Percentiles rank a stretch among this genome's conserved stretches.
phyloP scores from a whole-genome alignment of 2,113 vertebrate species.

The Oxyura jamaicensis region DNA sequence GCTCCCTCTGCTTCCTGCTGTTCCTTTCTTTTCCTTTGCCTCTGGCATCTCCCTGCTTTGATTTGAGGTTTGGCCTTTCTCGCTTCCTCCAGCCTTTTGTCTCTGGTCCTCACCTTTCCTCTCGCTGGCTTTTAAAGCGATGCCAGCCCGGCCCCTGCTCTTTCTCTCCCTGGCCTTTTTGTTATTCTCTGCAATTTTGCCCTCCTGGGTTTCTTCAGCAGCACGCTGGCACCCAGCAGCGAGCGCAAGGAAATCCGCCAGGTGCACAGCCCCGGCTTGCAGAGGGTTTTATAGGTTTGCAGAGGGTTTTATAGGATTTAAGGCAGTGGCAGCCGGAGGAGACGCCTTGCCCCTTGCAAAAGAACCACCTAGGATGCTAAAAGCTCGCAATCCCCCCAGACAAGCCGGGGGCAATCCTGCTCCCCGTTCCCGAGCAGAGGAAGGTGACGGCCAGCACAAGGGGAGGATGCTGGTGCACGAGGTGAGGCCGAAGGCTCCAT shows the following conservation, averaged over 20 bases:
- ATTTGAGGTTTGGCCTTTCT: neutral
- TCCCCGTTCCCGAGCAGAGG: rapidly evolving
- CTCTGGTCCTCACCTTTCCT: neutral
- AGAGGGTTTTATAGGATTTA: neutral
- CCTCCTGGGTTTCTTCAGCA: neutral
- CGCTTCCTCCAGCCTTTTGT: neutral
- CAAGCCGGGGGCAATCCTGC: rapidly evolving
- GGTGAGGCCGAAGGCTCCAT: neutral
- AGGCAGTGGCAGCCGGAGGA: neutral
- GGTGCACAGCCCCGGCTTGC: neutral
- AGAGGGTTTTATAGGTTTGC: neutral
- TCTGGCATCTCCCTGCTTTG: neutral
- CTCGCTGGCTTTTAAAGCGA: neutral
- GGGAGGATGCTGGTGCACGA: rapidly evolving
- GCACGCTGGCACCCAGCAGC: neutral
- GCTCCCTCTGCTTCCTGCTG: neutral
- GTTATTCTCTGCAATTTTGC: neutral
- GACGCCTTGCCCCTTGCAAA: neutral
- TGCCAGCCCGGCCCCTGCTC: neutral
- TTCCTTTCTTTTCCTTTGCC: neutral
- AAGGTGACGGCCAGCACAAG: rapidly evolving
- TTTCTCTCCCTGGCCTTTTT: neutral
- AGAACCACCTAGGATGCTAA: neutral
- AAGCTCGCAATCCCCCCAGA: neutral
- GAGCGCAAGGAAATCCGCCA: neutral